Percentiles rank a stretch among this genome's conserved stretches.
These are phyloP conservation scores for Byasa hedistus DNA, from an alignment of 2,888 invertebrate species.

Conservation along the genomic window DNA sequence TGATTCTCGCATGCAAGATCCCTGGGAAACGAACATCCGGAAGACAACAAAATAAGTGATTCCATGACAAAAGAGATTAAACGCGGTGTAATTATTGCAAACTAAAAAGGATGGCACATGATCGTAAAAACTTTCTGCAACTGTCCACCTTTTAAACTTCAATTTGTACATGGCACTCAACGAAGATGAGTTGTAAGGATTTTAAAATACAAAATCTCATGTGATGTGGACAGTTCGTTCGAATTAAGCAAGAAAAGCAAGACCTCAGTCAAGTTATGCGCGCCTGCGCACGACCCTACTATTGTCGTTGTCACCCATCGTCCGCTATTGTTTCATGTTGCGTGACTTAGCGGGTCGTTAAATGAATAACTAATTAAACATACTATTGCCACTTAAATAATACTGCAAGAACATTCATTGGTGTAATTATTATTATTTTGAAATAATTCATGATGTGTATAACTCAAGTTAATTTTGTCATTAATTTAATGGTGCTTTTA, in stretches of 20 bases:
- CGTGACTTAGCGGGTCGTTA: slow-evolving; percentile 61
- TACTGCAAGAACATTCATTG: slow-evolving; percentile 17
- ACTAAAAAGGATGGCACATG: too few relatives aligned
- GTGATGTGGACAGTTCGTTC: not conserved
- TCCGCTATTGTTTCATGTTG: slow-evolving; percentile 60
- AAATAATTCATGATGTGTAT: not conserved
- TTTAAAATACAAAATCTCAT: not conserved
- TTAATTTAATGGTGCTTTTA: not conserved
- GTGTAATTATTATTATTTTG: not conserved
- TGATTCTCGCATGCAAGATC: too few relatives aligned
- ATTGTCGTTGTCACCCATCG: slow-evolving; percentile 64
- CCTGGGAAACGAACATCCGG: too few relatives aligned
- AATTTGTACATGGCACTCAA: not conserved
- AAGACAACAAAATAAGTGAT: too few relatives aligned
- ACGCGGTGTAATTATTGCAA: too few relatives aligned
- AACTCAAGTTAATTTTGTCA: not conserved
- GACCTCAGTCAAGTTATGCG: slow-evolving; percentile 37
- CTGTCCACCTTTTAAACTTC: not conserved
- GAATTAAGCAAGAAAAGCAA: slow-evolving; percentile 9
- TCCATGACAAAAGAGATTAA: too few relatives aligned
- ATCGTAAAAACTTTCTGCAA: too few relatives aligned
- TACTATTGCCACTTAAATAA: slow-evolving; percentile 27
- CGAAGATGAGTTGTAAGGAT: not conserved
- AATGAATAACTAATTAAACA: slow-evolving; percentile 64
- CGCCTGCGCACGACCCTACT: slow-evolving; percentile 66